Percentiles rank a stretch among this genome's conserved stretches.
Conservation (phyloP, 2,797 vertebrate genomes). For the Catharus ustulatus region DNA sequence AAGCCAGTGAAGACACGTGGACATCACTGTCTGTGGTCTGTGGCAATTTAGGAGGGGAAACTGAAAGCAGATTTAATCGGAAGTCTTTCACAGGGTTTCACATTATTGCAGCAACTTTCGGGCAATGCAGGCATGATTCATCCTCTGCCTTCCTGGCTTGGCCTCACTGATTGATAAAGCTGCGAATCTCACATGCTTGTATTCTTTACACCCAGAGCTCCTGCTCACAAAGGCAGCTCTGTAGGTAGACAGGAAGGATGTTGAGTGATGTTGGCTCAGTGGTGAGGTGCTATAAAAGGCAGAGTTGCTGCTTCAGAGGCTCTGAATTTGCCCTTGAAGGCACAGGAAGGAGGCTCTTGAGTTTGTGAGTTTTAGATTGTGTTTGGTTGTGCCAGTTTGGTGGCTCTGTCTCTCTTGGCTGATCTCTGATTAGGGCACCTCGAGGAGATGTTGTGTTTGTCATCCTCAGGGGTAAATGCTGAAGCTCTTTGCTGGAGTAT, state of each 20-base stretch:
- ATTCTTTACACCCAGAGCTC: not conserved
- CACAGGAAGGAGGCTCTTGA: not conserved
- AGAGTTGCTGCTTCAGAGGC: not conserved
- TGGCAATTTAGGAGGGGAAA: not conserved
- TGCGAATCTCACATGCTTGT: not conserved
- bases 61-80: not conserved
- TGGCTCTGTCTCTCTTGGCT: not conserved
- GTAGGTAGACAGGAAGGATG: slow-evolving; percentile 13
- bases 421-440: not conserved
- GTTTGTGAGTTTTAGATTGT: not conserved
- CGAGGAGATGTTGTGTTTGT: not conserved
- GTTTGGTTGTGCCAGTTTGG: not conserved
- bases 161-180: not conserved
- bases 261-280: not conserved
- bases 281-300: not conserved
- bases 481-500: not conserved
- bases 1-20: rapidly evolving
- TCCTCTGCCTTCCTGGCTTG: not conserved
- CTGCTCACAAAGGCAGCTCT: slow-evolving; percentile 2
- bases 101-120: not conserved
- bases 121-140: not conserved
- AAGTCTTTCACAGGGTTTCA: not conserved
- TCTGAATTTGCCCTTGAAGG: not conserved
- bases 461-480: not conserved
- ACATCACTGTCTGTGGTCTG: not conserved